Evolutionary conservation across 2,113 vertebrate species (phyloP), one percentile per base, ranked within the genome.

Genomic region (Petroica traversi): DNA sequence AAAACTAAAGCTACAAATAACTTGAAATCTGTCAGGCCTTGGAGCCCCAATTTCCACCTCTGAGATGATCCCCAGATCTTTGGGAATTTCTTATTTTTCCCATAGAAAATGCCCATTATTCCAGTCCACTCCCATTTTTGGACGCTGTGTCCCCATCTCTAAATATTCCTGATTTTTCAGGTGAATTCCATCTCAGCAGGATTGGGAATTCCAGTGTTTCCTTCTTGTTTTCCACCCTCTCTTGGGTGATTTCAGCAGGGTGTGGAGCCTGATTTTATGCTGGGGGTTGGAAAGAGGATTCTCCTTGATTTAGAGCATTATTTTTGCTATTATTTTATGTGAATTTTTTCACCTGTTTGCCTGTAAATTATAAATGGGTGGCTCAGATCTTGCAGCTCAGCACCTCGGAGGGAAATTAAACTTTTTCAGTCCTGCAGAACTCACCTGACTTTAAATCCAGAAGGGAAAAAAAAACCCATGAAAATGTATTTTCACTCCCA

Each of bases 241-340:
- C 46, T 28, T 29, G 0, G 41, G 52, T 58, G 59, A 55, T 72
- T 34, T 71, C 1, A 1, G 41, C 5, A 2, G 36, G 20, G 11
- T 11, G 5, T 0, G 1, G 31, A 73, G 63, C 63, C 22, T 24
- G 2, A 4, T 7, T 89, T 75, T 59, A 72, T 57, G 85, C 63
- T n/a, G 64, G 20, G 24, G 73, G 64, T 19, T 46, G 49, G 59
- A 14, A 77, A 40, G 62, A 54, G 83, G 28, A 29, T 23, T 24
- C 28, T 55, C 20, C 78, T 78, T 17, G 2, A 12, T 3, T 12
- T 0, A 0, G 57, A 49, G 38, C 24, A 1, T 4, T 23, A 0
- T 38, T 87, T 78, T 7, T 52, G 52, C 28, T 61, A 54, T 4
- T 46, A 1, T 34, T 79, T 79, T 29, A 55, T 45, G 75, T n/a